Percentiles rank a stretch among this genome's conserved stretches.
phyloP scores from a whole-genome alignment of 2,113 vertebrate species.

The Nycticorax nycticorax region DNA sequence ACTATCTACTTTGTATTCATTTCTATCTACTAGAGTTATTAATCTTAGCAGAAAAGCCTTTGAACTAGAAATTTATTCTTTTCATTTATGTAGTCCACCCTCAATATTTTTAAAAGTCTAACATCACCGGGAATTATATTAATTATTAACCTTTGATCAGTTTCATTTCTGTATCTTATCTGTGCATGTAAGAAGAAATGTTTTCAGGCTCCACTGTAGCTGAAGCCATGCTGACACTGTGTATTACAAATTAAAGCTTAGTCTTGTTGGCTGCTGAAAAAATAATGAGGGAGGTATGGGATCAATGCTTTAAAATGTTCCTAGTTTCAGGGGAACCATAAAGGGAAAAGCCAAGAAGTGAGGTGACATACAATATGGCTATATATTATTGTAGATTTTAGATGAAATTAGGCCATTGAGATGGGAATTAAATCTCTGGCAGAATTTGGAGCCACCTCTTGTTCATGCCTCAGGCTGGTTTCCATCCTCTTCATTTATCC shows the following conservation, averaged over 20 bases:
- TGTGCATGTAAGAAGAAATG: not conserved
- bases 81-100: not conserved
- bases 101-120: not conserved
- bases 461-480: not conserved
- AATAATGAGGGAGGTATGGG: not conserved
- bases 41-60: conserved; percentile 13
- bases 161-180: not conserved
- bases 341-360: not conserved
- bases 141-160: conserved; percentile 18
- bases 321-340: not conserved
- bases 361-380: not conserved
- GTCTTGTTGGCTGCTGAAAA: not conserved
- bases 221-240: not conserved
- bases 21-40: not conserved
- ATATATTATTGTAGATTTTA: not conserved
- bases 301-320: not conserved
- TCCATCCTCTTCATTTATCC: not conserved
- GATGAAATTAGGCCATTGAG: not conserved
- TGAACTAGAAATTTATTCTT: not conserved
- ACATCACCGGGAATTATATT: not conserved
- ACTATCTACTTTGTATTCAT: not conserved
- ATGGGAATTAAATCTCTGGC: not conserved
- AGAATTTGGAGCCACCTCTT: not conserved
- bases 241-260: conserved; percentile 5
- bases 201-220: not conserved